Evolutionary conservation across 2,113 vertebrate genomes (phyloP), one percentile per base, ranked within the genome.

Genomic region (Nycticryphes semicollaris): DNA sequence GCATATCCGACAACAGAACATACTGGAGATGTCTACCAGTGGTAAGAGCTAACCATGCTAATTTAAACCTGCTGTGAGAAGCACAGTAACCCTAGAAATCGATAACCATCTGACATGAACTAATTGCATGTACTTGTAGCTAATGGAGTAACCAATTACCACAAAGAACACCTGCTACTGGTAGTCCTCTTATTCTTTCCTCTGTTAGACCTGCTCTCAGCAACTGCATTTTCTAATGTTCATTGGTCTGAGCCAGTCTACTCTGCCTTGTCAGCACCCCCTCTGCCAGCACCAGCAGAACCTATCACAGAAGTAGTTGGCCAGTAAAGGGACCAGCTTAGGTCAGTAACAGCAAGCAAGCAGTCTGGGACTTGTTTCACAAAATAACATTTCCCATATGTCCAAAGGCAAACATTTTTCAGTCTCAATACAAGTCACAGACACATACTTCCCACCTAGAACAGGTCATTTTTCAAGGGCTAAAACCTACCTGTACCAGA

Each of bases 401-500:
- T 15, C 70, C 84, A 94, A 83, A 80, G 21, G 45, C 43, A 67
- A 72, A 50, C 24, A 16, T 72, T 77, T 81, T 60, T 56, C 57
- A 78, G n/a, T 33, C 14, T 41, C 19, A 25, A 14, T 16, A 69
- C 18, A 75, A 67, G 60, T 30, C 68, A 90, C 22, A 73, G 54
- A 43, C 45, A 47, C 24, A n/a, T 64, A n/a, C 64, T 48, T 90
- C 60, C 62, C 93, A 53, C 41, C 66, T 37, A 54, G 35, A 93
- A 83, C 45, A 90, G 18, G 25, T 50, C 30, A 81, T 19, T 87
- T 88, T 68, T 60, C 62, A 93, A 91, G 66, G 73, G 41, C 69
- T 91, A 51, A 79, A 89, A 91, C 96, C 69, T 96, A 97, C 96
- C 96, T 96, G 92, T 82, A 56, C 31, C 31, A 53, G 77, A n/a